Conservation (phyloP, 1,140 invertebrate genomes). For the Ostrea edulis region DNA sequence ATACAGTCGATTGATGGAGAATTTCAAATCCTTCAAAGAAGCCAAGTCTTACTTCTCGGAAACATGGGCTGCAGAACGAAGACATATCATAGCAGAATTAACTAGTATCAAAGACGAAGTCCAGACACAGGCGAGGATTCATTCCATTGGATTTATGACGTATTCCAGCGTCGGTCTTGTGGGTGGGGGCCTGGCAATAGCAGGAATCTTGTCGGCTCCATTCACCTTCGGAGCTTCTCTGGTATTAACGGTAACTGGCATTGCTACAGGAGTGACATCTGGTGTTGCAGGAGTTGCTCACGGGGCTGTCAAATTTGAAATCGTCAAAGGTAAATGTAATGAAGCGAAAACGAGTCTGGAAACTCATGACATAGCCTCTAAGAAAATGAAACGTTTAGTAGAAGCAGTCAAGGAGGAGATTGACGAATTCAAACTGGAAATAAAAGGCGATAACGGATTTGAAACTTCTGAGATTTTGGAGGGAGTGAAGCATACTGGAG, state of each 20-base stretch:
- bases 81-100: not conserved
- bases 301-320: not conserved
- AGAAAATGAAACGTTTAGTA: not conserved
- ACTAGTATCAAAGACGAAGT: not conserved
- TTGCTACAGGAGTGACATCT: not conserved
- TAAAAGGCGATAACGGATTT: not conserved
- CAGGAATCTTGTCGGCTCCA: not conserved
- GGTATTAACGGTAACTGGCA: not conserved
- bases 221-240: conserved; percentile 37
- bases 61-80: not conserved
- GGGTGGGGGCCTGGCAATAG: conserved; percentile 18
- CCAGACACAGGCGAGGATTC: not conserved
- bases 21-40: not conserved
- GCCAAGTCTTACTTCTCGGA: not conserved
- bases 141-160: not conserved
- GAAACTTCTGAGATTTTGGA: not conserved
- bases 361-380: not conserved
- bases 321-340: not conserved
- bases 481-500: not conserved
- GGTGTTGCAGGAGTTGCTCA: conserved; percentile 16
- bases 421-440: not conserved
- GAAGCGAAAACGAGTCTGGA: not conserved
- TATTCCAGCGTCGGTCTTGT: conserved; percentile 14
- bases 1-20: not conserved
- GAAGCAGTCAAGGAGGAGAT: not conserved